These are phyloP conservation scores for Synanthedon tipuliformis DNA, from an alignment of 2,888 invertebrate species.

Conservation along the genomic window DNA sequence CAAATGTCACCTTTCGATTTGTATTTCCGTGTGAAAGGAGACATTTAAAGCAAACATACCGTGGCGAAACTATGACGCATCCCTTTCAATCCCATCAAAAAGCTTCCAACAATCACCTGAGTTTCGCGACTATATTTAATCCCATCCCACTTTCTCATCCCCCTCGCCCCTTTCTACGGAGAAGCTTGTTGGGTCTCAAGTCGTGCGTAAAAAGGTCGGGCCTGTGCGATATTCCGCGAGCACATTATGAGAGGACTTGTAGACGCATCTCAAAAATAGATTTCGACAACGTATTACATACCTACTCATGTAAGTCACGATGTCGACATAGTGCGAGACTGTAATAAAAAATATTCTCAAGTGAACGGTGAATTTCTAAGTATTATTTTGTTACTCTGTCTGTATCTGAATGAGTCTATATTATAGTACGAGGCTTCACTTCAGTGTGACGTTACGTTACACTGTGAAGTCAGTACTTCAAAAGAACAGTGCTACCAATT, in stretches of 20 bases:
- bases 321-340: background rate
- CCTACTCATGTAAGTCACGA: background rate
- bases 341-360: too few species aligned
- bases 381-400: too few species aligned
- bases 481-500: too few species aligned
- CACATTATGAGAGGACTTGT: constrained; percentile 6
- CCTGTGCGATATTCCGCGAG: constrained; percentile 17
- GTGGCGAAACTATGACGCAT: background rate
- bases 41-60: background rate
- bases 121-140: constrained; percentile 13
- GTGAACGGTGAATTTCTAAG: too few species aligned
- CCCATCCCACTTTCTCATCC: constrained; percentile 4
- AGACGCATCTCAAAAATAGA: constrained; percentile 12
- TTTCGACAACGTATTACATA: constrained; percentile 3
- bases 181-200: constrained; percentile 33
- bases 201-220: constrained; percentile 43
- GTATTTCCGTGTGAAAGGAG: background rate
- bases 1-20: too few species aligned
- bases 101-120: constrained; percentile 12
- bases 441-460: too few species aligned
- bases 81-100: background rate
- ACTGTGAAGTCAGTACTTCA: too few species aligned
- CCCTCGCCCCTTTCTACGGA: constrained; percentile 3
- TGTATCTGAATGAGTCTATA: too few species aligned
- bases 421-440: too few species aligned